These are phyloP conservation scores for Malachius bipustulatus DNA, from an alignment of 2,888 invertebrate genomes.

Conservation along the genomic window DNA sequence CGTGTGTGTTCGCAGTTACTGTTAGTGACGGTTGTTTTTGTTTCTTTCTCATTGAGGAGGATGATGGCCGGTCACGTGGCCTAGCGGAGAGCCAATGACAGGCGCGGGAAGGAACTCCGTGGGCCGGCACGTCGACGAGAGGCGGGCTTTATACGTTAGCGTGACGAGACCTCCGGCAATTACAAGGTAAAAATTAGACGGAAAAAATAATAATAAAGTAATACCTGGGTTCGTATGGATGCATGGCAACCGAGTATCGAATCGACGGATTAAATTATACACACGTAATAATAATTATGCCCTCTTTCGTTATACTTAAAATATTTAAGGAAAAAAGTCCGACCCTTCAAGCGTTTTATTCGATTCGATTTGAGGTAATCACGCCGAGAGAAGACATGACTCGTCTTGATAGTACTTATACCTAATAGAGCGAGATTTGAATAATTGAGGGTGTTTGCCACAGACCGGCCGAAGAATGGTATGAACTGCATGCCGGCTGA, in stretches of 20 bases:
- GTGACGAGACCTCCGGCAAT: conserved; percentile 35
- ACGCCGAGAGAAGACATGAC: no score
- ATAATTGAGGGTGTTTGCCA: no score
- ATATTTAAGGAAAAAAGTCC: no score
- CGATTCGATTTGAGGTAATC: no score
- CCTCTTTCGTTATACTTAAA: no score
- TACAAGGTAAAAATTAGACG: conserved; percentile 32
- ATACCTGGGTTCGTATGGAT: conserved; percentile 19
- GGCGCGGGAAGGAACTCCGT: conserved; percentile 38
- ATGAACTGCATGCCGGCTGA: conserved; percentile 30
- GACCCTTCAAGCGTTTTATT: no score
- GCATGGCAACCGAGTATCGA: no score
- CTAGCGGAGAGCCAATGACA: conserved; percentile 30
- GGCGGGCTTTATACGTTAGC: conserved; percentile 33
- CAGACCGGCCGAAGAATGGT: conserved; percentile 21
- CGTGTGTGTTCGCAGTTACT: conserved; percentile 37
- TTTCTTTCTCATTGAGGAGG: conserved; percentile 39
- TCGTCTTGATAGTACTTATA: no score
- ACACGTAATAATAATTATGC: no score
- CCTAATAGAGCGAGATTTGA: no score
- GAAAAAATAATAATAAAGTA: conserved; percentile 27
- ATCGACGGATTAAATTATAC: no score
- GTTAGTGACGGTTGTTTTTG: conserved; percentile 40
- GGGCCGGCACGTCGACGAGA: conserved; percentile 32
- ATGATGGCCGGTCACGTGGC: conserved; percentile 39